These are phyloP conservation scores for Euleptes europaea DNA, from an alignment of 2,113 vertebrate species.

Conservation along the genomic window DNA sequence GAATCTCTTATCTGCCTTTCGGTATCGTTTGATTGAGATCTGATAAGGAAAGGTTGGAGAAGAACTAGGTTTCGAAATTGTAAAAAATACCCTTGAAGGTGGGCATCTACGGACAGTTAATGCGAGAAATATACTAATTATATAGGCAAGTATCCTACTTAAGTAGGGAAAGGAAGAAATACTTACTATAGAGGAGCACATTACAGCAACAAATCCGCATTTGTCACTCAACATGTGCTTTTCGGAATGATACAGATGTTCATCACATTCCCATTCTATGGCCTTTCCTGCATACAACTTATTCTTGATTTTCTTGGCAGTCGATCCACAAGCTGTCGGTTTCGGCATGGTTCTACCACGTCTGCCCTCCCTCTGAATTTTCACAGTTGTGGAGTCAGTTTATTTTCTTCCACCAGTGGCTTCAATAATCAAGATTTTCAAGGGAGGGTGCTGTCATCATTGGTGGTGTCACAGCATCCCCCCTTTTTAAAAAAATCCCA, in stretches of 20 bases:
- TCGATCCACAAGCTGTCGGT: no score
- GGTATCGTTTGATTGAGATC: not conserved
- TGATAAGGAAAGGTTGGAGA: accelerated
- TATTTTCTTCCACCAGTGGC: no score
- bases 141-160: not conserved
- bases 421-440: no score
- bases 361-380: no score
- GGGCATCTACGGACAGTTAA: not conserved
- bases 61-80: not conserved
- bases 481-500: no score
- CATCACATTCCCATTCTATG: not conserved
- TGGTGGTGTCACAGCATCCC: no score
- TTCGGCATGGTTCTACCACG: no score
- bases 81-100: conserved; percentile 29
- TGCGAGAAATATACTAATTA: not conserved
- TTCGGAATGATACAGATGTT: not conserved
- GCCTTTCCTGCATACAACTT: no score
- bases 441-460: no score
- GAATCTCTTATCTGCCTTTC: not conserved
- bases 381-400: no score
- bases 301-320: no score
- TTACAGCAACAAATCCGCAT: no score
- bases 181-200: not conserved
- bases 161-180: not conserved
- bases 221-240: not conserved